These are phyloP conservation scores for Montipora foliosa DNA, from an alignment of 64 coral and sea anemone genomes.

Conservation along the genomic window DNA sequence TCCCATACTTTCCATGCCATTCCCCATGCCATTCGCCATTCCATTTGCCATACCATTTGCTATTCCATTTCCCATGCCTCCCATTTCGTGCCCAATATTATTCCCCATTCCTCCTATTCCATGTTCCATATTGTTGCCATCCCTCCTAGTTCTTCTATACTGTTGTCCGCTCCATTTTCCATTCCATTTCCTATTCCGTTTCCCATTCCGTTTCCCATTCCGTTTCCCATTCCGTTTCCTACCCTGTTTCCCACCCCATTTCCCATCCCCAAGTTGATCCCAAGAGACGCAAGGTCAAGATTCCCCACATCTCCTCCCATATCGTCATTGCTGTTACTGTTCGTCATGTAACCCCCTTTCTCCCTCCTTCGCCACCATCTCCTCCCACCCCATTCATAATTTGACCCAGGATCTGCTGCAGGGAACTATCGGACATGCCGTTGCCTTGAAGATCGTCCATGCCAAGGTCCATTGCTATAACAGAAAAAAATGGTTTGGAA, in stretches of 20 bases:
- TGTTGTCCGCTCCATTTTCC: conserved; percentile 29
- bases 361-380: conserved; percentile 12
- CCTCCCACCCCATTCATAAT: conserved; percentile 45
- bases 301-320: conserved; percentile 10
- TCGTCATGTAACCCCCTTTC: conserved; percentile 26
- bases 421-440: conserved; percentile 53
- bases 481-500: background rate
- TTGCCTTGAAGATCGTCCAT: conserved; percentile 66
- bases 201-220: background rate
- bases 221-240: conserved; percentile 22
- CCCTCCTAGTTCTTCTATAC: conserved; percentile 34
- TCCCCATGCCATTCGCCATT: background rate
- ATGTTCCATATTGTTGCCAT: conserved; percentile 21
- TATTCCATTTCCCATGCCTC: background rate
- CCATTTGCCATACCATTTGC: no score
- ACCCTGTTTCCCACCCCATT: conserved; percentile 33
- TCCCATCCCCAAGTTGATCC: conserved; percentile 14
- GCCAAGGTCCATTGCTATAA: conserved; percentile 37
- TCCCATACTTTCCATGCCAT: background rate
- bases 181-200: conserved; percentile 19
- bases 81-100: conserved; percentile 9
- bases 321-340: conserved; percentile 1
- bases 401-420: conserved; percentile 73
- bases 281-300: conserved; percentile 35
- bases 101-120: conserved; percentile 31